Evolutionary conservation across 2,113 vertebrate genomes (phyloP), one percentile per base, ranked within the genome.

Genomic region (Siphamia tubifer): DNA sequence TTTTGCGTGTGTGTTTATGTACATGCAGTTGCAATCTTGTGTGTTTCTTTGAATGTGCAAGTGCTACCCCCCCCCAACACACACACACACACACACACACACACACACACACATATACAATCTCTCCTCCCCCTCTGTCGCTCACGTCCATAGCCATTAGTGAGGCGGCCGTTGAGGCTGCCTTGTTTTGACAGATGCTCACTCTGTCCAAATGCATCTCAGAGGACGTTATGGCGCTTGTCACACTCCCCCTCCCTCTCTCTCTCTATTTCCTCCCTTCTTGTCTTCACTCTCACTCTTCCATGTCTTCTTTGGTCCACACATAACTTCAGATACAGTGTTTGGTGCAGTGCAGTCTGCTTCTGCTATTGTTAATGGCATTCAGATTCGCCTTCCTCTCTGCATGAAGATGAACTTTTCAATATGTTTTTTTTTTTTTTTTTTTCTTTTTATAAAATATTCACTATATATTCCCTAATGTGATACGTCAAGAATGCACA

Each of bases 161-260:
- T 68, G 83, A 89, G 82, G 84, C 82, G 74, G 88, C 83, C 83
- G 73, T 87, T 85, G 90, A 91, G 86, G 84, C 89, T 88, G 87
- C 85, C 81, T 88, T 90, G 87, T 92, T 91, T 92, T 93, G 92
- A 93, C 92, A 92, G 90, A 91, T 92, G 87, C 90, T 91, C 89
- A 80, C 89, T 90, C 90, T 91, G 92, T 93, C 92, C 89, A 90
- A 91, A 90, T 89, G 89, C 86, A 91, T 91, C 91, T 92, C 90
- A 80, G 87, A 90, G 89, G 87, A 91, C 80, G 82, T 88, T 91
- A 90, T 90, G 89, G 88, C 77, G 73, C 82, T 89, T 91, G 90
- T 92, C 91, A 91, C 80, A 83, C 88, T 71, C 75, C 36, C 81
- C 62, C 75, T 49, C 58, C 71, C 54, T 42, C 55, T 10, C 40